Conservation (phyloP, 2,113 vertebrate genomes). For the Lycaon pictus region DNA sequence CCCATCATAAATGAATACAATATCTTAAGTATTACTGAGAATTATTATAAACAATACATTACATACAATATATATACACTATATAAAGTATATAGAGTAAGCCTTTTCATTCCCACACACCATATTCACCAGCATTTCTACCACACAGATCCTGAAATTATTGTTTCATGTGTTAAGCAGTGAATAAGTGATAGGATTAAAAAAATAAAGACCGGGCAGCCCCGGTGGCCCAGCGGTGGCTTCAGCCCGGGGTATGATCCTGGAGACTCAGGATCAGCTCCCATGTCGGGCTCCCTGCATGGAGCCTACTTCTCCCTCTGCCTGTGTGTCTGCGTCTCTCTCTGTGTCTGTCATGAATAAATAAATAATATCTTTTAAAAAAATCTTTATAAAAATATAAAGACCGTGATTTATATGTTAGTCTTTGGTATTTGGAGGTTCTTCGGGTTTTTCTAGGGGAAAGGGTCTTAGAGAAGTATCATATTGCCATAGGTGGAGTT, state of each 20-base stretch:
- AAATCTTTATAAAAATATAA: neutral
- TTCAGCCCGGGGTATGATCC: no score
- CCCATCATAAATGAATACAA: neutral
- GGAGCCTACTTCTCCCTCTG: no score
- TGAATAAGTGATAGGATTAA: neutral
- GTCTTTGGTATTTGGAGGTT: neutral
- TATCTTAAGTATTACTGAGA: neutral
- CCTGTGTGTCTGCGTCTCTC: no score
- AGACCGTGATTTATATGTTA: neutral
- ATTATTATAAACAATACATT: neutral
- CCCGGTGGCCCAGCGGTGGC: no score
- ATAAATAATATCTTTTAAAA: no score
- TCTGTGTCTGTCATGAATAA: no score
- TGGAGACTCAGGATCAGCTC: no score
- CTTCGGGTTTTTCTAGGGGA: neutral
- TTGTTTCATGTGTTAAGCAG: neutral
- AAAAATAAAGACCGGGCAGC: no score
- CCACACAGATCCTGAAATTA: neutral
- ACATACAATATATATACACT: neutral
- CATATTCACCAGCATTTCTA: neutral
- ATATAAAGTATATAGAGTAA: neutral
- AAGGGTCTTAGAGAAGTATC: neutral
- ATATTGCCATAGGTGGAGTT: neutral
- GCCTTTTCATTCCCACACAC: fast-evolving
- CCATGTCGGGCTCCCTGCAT: no score